Percentiles rank a stretch among this genome's conserved stretches.
Evolutionary conservation across 2,797 vertebrate species (phyloP).

Genomic region (Chromis chromis): DNA sequence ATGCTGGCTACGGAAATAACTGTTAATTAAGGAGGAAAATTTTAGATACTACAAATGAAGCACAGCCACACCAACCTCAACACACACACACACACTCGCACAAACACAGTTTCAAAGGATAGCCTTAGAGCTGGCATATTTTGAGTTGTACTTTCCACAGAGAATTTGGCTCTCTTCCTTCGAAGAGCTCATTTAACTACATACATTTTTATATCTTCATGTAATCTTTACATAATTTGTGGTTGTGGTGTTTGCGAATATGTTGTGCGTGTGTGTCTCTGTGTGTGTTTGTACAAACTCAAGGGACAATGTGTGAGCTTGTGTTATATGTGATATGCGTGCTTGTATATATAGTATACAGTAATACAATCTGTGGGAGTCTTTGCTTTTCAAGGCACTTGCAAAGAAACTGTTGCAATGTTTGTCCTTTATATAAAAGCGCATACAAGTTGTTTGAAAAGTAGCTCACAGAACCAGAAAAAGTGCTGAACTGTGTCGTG

Average conservation of each 20-base stretch:
- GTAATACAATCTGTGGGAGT: constrained; percentile 5
- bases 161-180: constrained; percentile 41
- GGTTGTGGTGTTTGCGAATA: constrained; percentile 13
- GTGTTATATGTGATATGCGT: constrained; percentile 2
- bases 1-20: constrained; percentile 45
- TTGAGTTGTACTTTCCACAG: constrained; percentile 22
- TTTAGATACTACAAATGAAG: constrained; percentile 41
- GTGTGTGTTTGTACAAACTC: constrained; percentile 9
- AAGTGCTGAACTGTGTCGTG: constrained; percentile 7
- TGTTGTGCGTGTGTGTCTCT: neutral
- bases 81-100: neutral
- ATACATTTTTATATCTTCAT: constrained; percentile 25
- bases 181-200: constrained; percentile 33
- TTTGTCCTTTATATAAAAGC: neutral
- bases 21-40: constrained; percentile 50
- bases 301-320: constrained; percentile 11
- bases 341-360: neutral
- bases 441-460: constrained; percentile 2
- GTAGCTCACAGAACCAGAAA: constrained; percentile 5
- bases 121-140: constrained; percentile 27
- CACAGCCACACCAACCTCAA: neutral
- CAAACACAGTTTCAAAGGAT: constrained; percentile 35
- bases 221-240: constrained; percentile 17
- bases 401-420: neutral
- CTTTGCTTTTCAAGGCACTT: constrained; percentile 18